A percentile compares a stretch with the other conserved stretches of the same genome.
phyloP scores from a whole-genome alignment of 2,888 invertebrate genomes.

The Ornithoptera priamus region DNA sequence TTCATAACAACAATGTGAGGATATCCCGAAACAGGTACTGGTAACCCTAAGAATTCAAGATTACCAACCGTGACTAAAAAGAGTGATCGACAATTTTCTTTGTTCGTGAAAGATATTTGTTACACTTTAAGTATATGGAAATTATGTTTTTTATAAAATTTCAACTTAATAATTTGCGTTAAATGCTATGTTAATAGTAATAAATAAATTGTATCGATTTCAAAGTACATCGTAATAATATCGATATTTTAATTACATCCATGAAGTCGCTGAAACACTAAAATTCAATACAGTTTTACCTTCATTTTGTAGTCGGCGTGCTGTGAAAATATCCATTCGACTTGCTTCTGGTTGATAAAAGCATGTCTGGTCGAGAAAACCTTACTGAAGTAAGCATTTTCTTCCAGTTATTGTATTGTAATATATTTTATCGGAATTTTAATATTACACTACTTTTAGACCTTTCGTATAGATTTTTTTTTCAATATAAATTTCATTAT shows the following conservation, averaged over 20 bases:
- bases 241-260: conserved; percentile 16
- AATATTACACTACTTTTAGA: not conserved
- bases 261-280: conserved; percentile 7
- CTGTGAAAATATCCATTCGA: not conserved
- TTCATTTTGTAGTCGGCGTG: conserved; percentile 1
- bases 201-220: conserved; percentile 2
- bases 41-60: not conserved
- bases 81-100: not conserved
- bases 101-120: not conserved
- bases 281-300: conserved; percentile 19
- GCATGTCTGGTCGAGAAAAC: not conserved
- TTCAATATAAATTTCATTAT: not conserved
- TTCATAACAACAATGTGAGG: not conserved
- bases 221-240: conserved; percentile 1
- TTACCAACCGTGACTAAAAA: not conserved
- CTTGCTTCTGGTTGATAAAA: not conserved
- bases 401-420: not conserved
- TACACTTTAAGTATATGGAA: not conserved
- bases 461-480: not conserved
- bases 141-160: no score
- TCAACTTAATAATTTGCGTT: no score
- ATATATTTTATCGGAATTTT: not conserved
- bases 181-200: no score
- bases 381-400: not conserved
- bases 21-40: not conserved